Evolutionary conservation across 2,888 invertebrate genomes (phyloP).

Genomic region (Drosophila siamana): DNA sequence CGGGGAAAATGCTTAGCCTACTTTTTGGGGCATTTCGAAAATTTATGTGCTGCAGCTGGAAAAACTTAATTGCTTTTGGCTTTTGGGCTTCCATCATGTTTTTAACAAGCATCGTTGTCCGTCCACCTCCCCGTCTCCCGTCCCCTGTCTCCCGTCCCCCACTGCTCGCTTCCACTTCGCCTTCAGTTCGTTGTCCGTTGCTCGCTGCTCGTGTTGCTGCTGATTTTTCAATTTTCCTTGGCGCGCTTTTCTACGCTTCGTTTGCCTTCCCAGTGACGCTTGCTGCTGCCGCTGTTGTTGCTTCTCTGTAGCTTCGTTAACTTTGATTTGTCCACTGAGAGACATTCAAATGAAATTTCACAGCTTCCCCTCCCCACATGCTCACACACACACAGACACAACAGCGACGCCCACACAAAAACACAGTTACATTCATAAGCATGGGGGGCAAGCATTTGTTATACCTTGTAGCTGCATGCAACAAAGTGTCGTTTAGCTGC

Average conservation of each 20-base stretch:
- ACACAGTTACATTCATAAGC: slow-evolving; percentile 9
- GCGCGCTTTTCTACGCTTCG: slow-evolving; percentile 37
- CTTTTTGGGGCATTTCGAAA: slow-evolving; percentile 21
- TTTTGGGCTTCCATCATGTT: slow-evolving; percentile 31
- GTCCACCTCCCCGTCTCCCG: neutral
- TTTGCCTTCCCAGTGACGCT: slow-evolving; percentile 8
- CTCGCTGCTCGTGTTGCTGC: slow-evolving; percentile 24
- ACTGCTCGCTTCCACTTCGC: too few species aligned
- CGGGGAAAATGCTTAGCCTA: slow-evolving; percentile 23
- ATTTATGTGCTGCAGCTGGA: slow-evolving; percentile 49
- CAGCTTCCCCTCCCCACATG: slow-evolving; percentile 30
- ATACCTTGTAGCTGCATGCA: neutral
- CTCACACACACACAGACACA: slow-evolving; percentile 19
- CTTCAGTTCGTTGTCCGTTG: too few species aligned
- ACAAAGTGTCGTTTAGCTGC: slow-evolving; percentile 12
- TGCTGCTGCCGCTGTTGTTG: neutral
- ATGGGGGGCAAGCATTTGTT: slow-evolving; percentile 21
- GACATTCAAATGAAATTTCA: slow-evolving; percentile 74
- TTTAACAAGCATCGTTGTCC: slow-evolving; percentile 11
- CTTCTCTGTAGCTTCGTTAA: slow-evolving; percentile 55
- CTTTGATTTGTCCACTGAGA: slow-evolving; percentile 80
- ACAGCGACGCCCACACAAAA: neutral
- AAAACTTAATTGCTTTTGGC: slow-evolving; percentile 51
- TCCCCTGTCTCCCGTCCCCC: neutral
- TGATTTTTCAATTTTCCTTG: slow-evolving; percentile 44